Base-by-base conservation (phyloP, 2,797 vertebrate genomes). In the Semotilus atromaculatus region DNA sequence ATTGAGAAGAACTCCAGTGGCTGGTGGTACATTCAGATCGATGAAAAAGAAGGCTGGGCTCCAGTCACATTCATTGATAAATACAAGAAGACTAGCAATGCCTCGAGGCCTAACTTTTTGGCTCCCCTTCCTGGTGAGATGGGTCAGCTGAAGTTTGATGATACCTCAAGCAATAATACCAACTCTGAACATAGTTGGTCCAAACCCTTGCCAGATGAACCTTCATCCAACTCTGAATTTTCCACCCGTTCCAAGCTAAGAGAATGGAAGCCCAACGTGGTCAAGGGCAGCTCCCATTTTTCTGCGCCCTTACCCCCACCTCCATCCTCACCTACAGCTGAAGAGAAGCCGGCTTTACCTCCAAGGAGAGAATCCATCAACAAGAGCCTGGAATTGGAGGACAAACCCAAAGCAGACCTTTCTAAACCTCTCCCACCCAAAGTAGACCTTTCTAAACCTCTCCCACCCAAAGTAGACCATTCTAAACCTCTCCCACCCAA, bases 1-100 rank as follows among this genome's bases (percentile, higher is more conserved):
- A 98, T 99, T 29, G 98, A 99, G 90, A 99, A 99, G 94, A 99
- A 99, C 88, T 88, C 96, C 74, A 98, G 97, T 0, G 98, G 98
- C 78, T 99, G 98, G 98, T 99, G 98, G 98, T 99, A 99, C 91
- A 99, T 99, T 92, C 98, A 99, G 93, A 99, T 99, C 0, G 98
- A 98, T 14, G 97, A 99, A 16, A 97, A 97, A 90, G 98, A 99
- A 88, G 98, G 98, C 29, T 99, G 98, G 98, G 98, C 98, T 85
- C 98, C 98, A 0, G 95, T 96, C 72, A 99, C 96, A 0, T 99
- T 98, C 92, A 98, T 99, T 7, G 98, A 99, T 83, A 99, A 99
- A 88, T 99, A 99, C 92, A 99, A 99, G 94, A 99, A 99, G 92
- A 99, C 97, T 83, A 99, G 97, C 90, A 99, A 91, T 0, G 97